Evolutionary conservation across 2,888 invertebrate species (phyloP).

Genomic region (Blera fallax): DNA sequence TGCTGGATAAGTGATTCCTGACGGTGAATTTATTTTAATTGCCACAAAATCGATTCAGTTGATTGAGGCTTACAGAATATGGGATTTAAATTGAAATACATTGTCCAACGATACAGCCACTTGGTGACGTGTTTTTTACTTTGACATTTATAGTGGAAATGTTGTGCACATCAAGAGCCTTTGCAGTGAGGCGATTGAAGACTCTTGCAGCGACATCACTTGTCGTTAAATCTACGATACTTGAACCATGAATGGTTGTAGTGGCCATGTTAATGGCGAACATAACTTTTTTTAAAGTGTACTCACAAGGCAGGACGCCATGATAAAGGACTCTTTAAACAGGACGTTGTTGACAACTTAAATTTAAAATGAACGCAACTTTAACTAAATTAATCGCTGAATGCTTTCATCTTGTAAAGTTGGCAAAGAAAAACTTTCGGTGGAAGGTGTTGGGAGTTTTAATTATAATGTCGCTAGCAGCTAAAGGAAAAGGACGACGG

Average conservation of each 20-base stretch:
- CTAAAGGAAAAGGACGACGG: no score
- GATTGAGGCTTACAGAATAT: neutral
- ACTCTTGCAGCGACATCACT: neutral
- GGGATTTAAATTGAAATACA: neutral
- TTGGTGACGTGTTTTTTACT: neutral
- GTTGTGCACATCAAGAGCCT: neutral
- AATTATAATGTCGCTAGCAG: no score
- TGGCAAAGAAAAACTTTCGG: no score
- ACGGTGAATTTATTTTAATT: conserved; percentile 43
- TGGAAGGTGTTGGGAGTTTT: no score
- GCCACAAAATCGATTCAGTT: conserved; percentile 28
- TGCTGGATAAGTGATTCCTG: conserved; percentile 56
- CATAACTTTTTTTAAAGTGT: no score
- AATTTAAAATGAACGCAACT: no score
- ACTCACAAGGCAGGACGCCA: no score
- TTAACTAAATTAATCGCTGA: no score
- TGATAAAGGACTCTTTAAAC: no score
- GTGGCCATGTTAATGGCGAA: no score
- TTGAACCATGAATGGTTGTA: neutral
- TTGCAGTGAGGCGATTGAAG: neutral
- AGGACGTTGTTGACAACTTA: no score
- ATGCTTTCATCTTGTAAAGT: no score
- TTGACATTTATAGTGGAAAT: neutral
- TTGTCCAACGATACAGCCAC: neutral
- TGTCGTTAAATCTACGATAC: neutral